A percentile compares a stretch with the other conserved stretches of the same genome.
Conservation (phyloP, 2,797 vertebrate species). For the Cetoscarus ocellatus region DNA sequence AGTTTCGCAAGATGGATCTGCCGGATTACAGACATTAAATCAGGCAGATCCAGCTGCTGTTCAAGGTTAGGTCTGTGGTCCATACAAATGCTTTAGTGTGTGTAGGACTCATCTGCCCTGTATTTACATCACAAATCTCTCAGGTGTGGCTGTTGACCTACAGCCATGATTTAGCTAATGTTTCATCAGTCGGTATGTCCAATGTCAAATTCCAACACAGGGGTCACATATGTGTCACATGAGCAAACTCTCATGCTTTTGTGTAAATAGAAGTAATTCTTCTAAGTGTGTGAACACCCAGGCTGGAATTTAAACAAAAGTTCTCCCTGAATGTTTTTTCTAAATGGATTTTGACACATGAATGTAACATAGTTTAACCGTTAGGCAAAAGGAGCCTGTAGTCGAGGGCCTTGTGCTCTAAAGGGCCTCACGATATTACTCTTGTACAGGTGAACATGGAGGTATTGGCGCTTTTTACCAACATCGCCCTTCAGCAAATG, state of each 20-base stretch:
- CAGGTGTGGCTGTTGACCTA: conserved; percentile 20
- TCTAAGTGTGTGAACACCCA: neutral
- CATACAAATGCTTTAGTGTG: neutral
- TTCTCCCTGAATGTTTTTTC: neutral
- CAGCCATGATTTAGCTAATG: neutral
- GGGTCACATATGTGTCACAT: neutral
- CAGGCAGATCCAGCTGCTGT: too few species aligned
- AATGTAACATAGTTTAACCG: too few species aligned
- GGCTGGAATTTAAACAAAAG: neutral
- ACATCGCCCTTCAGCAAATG: too few species aligned
- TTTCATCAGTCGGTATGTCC: conserved; percentile 9
- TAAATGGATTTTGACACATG: too few species aligned
- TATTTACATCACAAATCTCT: conserved; percentile 52
- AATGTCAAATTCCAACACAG: neutral
- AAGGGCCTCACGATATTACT: too few species aligned
- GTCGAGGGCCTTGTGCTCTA: too few species aligned
- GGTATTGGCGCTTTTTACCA: too few species aligned
- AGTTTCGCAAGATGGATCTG: too few species aligned
- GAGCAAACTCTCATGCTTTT: neutral
- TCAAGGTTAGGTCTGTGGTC: too few species aligned
- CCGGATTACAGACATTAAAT: too few species aligned
- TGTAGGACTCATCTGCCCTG: neutral
- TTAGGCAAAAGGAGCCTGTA: too few species aligned
- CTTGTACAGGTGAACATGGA: too few species aligned
- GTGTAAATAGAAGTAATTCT: neutral